A percentile compares a stretch with the other conserved stretches of the same genome.
Conservation (phyloP, 2,888 invertebrate species). For the Amphipoea oculea region DNA sequence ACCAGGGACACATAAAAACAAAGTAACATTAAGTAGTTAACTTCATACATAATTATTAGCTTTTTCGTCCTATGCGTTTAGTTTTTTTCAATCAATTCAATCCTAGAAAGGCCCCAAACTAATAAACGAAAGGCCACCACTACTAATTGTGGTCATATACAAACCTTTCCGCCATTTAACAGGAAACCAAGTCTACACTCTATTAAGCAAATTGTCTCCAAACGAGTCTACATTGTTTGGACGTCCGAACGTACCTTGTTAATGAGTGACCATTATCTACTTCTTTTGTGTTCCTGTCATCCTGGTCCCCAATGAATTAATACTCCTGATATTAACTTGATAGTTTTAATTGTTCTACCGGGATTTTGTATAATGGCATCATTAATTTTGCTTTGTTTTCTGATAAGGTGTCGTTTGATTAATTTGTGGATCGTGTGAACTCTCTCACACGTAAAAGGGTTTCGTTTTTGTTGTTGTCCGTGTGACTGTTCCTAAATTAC, state of each 20-base stretch:
- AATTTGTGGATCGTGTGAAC: slow-evolving; percentile 50
- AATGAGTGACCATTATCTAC: slow-evolving; percentile 72
- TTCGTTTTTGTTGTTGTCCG: slow-evolving; percentile 33
- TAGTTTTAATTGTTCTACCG: slow-evolving; percentile 70
- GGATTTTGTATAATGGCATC: slow-evolving; percentile 55
- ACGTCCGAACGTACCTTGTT: slow-evolving; percentile 50
- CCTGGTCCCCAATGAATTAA: slow-evolving; percentile 72
- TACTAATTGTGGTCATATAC: slow-evolving; percentile 59
- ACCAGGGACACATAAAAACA: slow-evolving; percentile 49
- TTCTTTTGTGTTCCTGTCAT: slow-evolving; percentile 66
- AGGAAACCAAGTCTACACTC: slow-evolving; percentile 56
- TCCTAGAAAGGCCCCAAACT: not conserved
- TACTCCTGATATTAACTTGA: slow-evolving; percentile 65
- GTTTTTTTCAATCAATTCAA: slow-evolving; percentile 6
- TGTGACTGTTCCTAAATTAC: too few relatives aligned
- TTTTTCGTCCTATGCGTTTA: not conserved
- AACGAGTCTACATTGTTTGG: slow-evolving; percentile 64
- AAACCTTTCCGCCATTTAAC: slow-evolving; percentile 62
- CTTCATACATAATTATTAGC: slow-evolving; percentile 5
- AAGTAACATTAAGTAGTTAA: slow-evolving; percentile 26
- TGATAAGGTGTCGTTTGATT: slow-evolving; percentile 33
- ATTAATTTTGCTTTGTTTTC: slow-evolving; percentile 57
- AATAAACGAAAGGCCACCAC: slow-evolving; percentile 15
- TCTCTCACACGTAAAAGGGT: slow-evolving; percentile 38
- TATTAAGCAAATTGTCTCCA: slow-evolving; percentile 63